Percentiles rank a stretch among this genome's conserved stretches.
These are phyloP conservation scores for Sceloporus tristichus DNA, from an alignment of 2,113 vertebrate species.

Conservation along the genomic window DNA sequence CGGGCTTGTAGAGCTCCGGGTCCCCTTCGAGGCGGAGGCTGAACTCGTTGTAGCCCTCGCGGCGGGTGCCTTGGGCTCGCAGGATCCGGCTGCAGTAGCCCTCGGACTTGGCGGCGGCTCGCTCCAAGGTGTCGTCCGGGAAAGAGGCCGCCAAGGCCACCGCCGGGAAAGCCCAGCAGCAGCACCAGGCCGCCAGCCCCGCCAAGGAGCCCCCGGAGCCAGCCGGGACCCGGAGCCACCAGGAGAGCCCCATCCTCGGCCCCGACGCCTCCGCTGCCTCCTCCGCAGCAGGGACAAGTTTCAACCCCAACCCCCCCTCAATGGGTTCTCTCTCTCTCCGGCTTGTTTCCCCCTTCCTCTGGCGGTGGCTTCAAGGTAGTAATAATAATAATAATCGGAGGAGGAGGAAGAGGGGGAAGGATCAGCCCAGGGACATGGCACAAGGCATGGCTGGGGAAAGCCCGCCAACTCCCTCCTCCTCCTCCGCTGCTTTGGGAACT, in stretches of 20 bases:
- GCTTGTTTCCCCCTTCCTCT: too few relatives aligned
- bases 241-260: too few relatives aligned
- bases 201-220: conserved; percentile 70
- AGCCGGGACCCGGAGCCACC: too few relatives aligned
- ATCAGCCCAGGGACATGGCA: neutral
- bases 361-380: too few relatives aligned
- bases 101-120: conserved; percentile 86
- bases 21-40: conserved; percentile 95
- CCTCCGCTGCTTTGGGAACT: neutral
- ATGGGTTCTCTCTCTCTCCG: too few relatives aligned
- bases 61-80: conserved; percentile 89
- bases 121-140: conserved; percentile 91
- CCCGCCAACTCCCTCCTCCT: neutral
- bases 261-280: too few relatives aligned
- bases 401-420: too few relatives aligned
- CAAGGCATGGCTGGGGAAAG: neutral
- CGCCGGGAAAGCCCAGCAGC: conserved; percentile 74
- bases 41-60: conserved; percentile 93
- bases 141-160: conserved; percentile 82
- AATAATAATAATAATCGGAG: too few relatives aligned
- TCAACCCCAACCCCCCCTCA: too few relatives aligned
- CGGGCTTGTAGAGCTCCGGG: conserved; percentile 94
- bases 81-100: conserved; percentile 95
- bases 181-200: conserved; percentile 70
- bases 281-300: neutral